phyloP scores from a whole-genome alignment of 2,888 invertebrate species.

The Teleiodes luculella region DNA sequence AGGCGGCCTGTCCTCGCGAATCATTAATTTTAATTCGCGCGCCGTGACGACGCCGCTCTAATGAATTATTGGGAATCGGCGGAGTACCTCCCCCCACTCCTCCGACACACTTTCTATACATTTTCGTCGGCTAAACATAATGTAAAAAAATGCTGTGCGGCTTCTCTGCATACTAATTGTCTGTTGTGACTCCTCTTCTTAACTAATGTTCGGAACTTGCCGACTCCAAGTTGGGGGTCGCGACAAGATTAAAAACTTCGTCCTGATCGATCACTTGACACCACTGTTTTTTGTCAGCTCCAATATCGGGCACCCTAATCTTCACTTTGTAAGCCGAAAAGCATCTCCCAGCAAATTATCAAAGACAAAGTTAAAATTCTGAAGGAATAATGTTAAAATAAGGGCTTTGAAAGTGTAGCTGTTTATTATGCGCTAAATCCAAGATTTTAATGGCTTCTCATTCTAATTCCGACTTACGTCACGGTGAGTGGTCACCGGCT shows the following conservation, averaged over 20 bases:
- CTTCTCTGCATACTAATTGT: conserved; percentile 75
- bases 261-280: conserved; percentile 69
- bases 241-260: conserved; percentile 73
- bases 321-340: conserved; percentile 29
- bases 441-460: conserved; percentile 64
- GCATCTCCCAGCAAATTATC: conserved; percentile 30
- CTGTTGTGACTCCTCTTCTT: conserved; percentile 66
- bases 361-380: conserved; percentile 40
- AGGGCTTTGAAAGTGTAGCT: conserved; percentile 38
- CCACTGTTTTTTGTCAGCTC: conserved; percentile 50
- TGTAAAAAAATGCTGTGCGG: conserved; percentile 74
- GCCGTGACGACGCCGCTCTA: conserved; percentile 71
- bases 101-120: conserved; percentile 59
- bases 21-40: conserved; percentile 78
- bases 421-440: conserved; percentile 63
- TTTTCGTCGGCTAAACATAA: conserved; percentile 74
- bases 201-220: conserved; percentile 59
- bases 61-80: conserved; percentile 77
- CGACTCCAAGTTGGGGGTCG: conserved; percentile 56
- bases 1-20: conserved; percentile 63
- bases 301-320: conserved; percentile 52
- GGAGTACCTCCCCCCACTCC: conserved; percentile 50
- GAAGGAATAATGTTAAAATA: conserved; percentile 27
- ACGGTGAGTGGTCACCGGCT: conserved; percentile 48
- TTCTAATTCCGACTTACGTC: conserved; percentile 63